phyloP scores from a whole-genome alignment of 2,888 invertebrate genomes.

The Ellobium chinense region DNA sequence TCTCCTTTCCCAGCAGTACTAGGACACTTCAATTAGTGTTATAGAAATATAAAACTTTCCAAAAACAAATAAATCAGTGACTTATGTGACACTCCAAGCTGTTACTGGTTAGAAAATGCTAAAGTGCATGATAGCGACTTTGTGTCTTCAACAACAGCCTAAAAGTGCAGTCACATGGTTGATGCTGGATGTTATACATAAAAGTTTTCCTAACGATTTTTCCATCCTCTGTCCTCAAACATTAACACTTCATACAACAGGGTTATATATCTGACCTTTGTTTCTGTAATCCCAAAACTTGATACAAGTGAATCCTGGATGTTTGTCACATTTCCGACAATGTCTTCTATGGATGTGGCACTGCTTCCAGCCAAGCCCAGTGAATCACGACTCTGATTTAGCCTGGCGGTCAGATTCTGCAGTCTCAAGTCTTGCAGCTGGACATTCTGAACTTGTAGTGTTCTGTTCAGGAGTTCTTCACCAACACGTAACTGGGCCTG shows the following conservation, averaged over 20 bases:
- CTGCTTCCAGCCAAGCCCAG: slow-evolving; percentile 51
- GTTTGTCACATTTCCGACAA: slow-evolving; percentile 24
- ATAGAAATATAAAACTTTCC: too few species aligned
- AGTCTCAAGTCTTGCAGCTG: slow-evolving; percentile 54
- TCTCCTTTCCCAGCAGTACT: too few species aligned
- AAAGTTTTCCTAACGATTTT: too few species aligned
- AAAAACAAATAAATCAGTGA: too few species aligned
- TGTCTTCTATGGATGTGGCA: slow-evolving; percentile 25
- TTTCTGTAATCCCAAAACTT: slow-evolving; percentile 5
- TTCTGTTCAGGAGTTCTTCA: slow-evolving; percentile 42
- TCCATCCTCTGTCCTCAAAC: too few species aligned
- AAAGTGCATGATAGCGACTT: too few species aligned
- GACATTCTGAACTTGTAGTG: slow-evolving; percentile 46
- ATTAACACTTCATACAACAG: neutral
- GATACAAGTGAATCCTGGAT: neutral
- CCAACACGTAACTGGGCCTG: slow-evolving; percentile 44
- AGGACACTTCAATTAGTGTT: too few species aligned
- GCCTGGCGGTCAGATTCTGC: slow-evolving; percentile 41
- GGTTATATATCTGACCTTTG: neutral
- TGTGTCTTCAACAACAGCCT: too few species aligned
- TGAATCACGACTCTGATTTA: slow-evolving; percentile 40
- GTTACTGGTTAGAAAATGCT: too few species aligned
- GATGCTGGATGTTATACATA: too few species aligned
- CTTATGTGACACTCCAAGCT: too few species aligned
- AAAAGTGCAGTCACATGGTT: too few species aligned